Evolutionary conservation across 2,113 vertebrate genomes (phyloP), one percentile per base, ranked within the genome.

Genomic region (Sceloporus tristichus): DNA sequence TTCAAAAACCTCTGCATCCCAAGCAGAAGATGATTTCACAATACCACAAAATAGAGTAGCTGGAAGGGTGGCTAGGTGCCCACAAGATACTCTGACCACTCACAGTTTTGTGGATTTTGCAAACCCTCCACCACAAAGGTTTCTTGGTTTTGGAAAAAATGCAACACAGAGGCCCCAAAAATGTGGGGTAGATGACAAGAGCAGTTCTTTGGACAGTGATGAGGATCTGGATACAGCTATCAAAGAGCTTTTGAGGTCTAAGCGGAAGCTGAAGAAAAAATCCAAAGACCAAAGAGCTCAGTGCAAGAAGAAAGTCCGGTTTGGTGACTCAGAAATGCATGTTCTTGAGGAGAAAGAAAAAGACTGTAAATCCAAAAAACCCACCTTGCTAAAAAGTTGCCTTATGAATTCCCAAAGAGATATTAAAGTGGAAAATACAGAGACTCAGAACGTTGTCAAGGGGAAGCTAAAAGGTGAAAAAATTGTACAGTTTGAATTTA

Each of bases 201-300:
- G 99, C 96, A 99, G 99, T 85, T 99, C 99, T 0, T 95, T 99
- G 82, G 99, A 99, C 95, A 99, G 98, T 0, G 98, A 99, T 14
- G 98, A 99, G 92, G 99, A 99, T 91, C 96, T 99, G 0, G 98
- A 99, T 27, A 97, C 97, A 0, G 98, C 98, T 27, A 99, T 99
- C 87, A 99, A 98, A 96, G 98, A 99, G 92, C 92, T 99, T 82
- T 91, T 99, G 5, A 96, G 97, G 56, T 99, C 98, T 11, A 99
- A 99, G 94, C 98, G 97, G 79, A 98, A 97, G 88, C 93, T 97
- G 25, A 98, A 97, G 95, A 98, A 96, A 94, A 97, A 97, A 84
- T 88, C 93, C 2, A 97, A 96, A 91, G 98, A 98, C 59, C 92
- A 97, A 42, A 97, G 97, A 71, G 88, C 90, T 2, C 94, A 96